phyloP scores from a whole-genome alignment of 2,888 invertebrate species.

The Anoplius nigerrimus region DNA sequence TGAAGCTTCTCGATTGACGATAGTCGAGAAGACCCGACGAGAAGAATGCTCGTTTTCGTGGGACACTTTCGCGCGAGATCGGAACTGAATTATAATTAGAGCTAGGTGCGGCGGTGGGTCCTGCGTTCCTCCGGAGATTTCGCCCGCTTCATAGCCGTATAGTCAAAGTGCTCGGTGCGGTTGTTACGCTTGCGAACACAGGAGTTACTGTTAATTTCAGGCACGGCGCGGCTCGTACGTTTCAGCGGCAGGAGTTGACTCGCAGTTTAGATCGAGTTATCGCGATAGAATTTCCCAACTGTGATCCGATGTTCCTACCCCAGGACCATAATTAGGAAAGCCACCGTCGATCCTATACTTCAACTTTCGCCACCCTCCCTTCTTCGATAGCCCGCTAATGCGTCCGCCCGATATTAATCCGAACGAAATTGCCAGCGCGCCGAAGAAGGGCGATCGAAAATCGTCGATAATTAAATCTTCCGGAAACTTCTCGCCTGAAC shows the following conservation, averaged over 20 bases:
- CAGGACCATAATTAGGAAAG: neutral
- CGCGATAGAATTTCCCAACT: slow-evolving; percentile 39
- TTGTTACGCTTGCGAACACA: slow-evolving; percentile 34
- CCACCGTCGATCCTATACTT: neutral
- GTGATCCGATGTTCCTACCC: slow-evolving; percentile 22
- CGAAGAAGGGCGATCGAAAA: too few species aligned
- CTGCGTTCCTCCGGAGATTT: slow-evolving; percentile 31
- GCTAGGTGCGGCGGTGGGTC: neutral
- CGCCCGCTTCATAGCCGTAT: slow-evolving; percentile 19
- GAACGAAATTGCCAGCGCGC: too few species aligned
- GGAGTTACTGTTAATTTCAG: slow-evolving; percentile 52
- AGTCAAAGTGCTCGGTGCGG: slow-evolving; percentile 35
- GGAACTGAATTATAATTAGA: too few species aligned
- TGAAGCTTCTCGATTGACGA: too few species aligned
- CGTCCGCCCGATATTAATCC: too few species aligned
- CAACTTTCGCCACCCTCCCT: too few species aligned
- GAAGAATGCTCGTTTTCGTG: too few species aligned
- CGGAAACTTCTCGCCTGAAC: too few species aligned
- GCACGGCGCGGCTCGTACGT: slow-evolving; percentile 39
- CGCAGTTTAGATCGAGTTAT: slow-evolving; percentile 42
- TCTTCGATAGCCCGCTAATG: too few species aligned
- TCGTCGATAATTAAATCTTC: too few species aligned
- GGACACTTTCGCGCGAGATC: too few species aligned
- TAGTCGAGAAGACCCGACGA: too few species aligned
- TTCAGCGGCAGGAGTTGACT: slow-evolving; percentile 41